Percentiles rank a stretch among this genome's conserved stretches.
Evolutionary conservation across 2,113 vertebrate genomes (phyloP).

Genomic region (Microcebus jonahi): DNA sequence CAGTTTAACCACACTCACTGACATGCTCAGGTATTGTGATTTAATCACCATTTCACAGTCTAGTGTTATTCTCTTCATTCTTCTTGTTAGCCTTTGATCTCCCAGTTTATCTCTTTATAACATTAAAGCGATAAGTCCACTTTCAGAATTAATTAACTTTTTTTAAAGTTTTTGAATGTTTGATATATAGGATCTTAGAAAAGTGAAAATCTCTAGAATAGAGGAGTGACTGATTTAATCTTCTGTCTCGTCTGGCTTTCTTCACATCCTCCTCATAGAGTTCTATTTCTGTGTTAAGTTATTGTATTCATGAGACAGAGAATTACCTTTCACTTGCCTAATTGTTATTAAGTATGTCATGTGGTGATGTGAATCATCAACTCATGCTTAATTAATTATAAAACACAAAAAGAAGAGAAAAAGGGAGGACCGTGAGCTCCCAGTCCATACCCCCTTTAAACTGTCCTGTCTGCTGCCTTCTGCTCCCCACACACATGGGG

Average conservation of each 20-base stretch:
- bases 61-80: neutral
- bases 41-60: neutral
- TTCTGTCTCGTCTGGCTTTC: neutral
- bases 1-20: neutral
- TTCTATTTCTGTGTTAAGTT: conserved; percentile 43
- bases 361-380: conserved; percentile 37
- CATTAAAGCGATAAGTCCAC: neutral
- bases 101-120: neutral
- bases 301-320: conserved; percentile 37
- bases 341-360: conserved; percentile 56
- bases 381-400: conserved; percentile 35
- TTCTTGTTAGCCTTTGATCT: neutral
- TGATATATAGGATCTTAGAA: neutral
- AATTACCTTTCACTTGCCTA: conserved; percentile 43
- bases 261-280: conserved; percentile 3
- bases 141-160: conserved; percentile 14
- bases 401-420: conserved; percentile 17
- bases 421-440: neutral
- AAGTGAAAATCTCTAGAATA: neutral
- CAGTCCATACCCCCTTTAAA: neutral
- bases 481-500: neutral
- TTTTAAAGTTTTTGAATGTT: conserved; percentile 9
- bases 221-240: conserved; percentile 5
- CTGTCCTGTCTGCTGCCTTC: neutral
- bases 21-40: neutral